phyloP scores from a whole-genome alignment of 2,113 vertebrate genomes.

The Podilymbus podiceps region DNA sequence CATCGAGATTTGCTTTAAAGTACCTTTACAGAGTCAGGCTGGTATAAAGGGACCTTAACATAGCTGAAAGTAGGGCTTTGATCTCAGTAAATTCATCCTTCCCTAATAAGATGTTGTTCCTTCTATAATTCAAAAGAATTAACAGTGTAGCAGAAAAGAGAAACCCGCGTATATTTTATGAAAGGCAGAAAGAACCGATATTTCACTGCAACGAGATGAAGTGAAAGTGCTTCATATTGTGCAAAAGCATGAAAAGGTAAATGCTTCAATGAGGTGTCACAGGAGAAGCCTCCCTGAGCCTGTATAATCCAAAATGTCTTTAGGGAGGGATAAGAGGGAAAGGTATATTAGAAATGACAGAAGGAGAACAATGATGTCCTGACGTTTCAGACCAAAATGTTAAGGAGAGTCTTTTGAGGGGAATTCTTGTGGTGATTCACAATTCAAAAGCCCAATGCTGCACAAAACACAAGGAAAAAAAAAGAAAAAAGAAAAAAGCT shows the following conservation, averaged over 20 bases:
- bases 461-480: accelerated
- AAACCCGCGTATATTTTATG: background rate
- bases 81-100: background rate
- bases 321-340: background rate
- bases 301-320: background rate
- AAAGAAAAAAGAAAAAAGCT: too few relatives aligned
- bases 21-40: background rate
- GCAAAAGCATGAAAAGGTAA: background rate
- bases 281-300: background rate
- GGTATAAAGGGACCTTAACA: background rate
- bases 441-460: background rate
- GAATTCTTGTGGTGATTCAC: background rate
- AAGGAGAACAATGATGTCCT: background rate
- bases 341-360: background rate
- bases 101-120: background rate
- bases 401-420: background rate
- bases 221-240: background rate
- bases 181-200: background rate
- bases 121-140: slow-evolving; percentile 9
- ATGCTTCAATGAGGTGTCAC: background rate
- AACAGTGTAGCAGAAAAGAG: background rate
- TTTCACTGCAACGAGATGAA: background rate
- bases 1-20: background rate
- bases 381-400: background rate
- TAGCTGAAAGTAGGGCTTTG: slow-evolving; percentile 26